Evolutionary conservation across 2,888 invertebrate species (phyloP), one percentile per base, ranked within the genome.

Genomic region (Diarsia dahlii): DNA sequence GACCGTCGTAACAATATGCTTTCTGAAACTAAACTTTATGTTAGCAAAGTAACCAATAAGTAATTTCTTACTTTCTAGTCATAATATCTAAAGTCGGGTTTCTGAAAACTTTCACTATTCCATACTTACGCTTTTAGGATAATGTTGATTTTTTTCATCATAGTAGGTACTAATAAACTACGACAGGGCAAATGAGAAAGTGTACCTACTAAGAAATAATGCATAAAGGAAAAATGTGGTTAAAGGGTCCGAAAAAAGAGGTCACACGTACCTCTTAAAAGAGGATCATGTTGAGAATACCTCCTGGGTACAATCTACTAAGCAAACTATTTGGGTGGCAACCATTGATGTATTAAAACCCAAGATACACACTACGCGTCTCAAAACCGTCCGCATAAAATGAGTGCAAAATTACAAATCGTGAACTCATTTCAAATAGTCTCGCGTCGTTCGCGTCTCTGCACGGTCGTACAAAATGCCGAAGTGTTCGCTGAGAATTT

Each of bases 231-330:
- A 64, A 78, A 54, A 56, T n/a, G 39, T 48, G 48, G 20, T 15
- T 12, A 8, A 15, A 52, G 23, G 9, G 56, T 50, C 23, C 64
- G 68, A 69, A 81, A 71, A 81, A 77, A 45, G 74, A 78, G 74
- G 82, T 81, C 83, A 67, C 82, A 70, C 74, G 74, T 78, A 50
- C 6, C 70, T 67, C 65, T 65, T 69, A 66, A 52, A 78, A 78
- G 68, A 68, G 70, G 69, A 62, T 70, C 50, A 82, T 48, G 78
- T 50, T 23, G 62, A 50, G 74, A 78, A 34, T 63, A 63, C 70
- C 74, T 74, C 63, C 23, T 13, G 78, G 70, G 69, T 70, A n/a
- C 74, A 48, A 70, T 70, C 62, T 67, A 74, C 39, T 82, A 78
- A 70, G 67, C 63, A 67, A 58, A 63, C 74, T 46, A 78, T 70